These are phyloP conservation scores for Megalopta genalis DNA, from an alignment of 1,140 invertebrate genomes.

Conservation along the genomic window DNA sequence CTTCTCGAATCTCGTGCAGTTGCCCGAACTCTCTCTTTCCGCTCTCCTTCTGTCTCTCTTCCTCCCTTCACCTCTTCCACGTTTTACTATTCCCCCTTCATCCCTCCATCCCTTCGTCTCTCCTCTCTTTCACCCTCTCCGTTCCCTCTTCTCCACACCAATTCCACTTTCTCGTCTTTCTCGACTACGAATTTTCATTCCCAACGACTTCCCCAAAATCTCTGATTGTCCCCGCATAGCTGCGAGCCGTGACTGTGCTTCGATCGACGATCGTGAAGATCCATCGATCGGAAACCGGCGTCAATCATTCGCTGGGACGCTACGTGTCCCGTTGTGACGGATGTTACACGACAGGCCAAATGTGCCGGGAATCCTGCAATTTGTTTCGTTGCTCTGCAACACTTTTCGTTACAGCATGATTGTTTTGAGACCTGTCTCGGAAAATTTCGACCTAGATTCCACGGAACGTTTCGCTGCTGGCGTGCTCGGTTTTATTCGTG, in stretches of 20 bases:
- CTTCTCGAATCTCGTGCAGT: conserved; percentile 38
- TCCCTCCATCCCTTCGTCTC: neutral
- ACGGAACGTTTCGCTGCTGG: no score
- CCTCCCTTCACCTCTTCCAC: neutral
- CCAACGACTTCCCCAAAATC: neutral
- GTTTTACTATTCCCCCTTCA: fast-evolving
- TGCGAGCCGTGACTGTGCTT: neutral
- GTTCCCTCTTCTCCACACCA: neutral
- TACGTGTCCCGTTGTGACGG: neutral
- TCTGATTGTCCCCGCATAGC: neutral
- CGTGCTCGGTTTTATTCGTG: no score
- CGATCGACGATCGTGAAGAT: neutral
- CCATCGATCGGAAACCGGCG: neutral
- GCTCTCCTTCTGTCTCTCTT: neutral
- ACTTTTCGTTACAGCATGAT: neutral
- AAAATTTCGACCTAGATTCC: no score
- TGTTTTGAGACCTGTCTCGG: neutral
- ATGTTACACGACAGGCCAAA: neutral
- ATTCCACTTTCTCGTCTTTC: neutral
- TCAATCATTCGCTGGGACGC: neutral
- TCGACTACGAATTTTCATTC: neutral
- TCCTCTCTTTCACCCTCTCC: neutral
- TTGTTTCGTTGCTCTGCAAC: neutral
- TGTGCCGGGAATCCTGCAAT: neutral
- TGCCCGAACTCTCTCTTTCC: neutral